Evolutionary conservation across 2,888 invertebrate genomes (phyloP).

Genomic region (Allolobophora icterica): DNA sequence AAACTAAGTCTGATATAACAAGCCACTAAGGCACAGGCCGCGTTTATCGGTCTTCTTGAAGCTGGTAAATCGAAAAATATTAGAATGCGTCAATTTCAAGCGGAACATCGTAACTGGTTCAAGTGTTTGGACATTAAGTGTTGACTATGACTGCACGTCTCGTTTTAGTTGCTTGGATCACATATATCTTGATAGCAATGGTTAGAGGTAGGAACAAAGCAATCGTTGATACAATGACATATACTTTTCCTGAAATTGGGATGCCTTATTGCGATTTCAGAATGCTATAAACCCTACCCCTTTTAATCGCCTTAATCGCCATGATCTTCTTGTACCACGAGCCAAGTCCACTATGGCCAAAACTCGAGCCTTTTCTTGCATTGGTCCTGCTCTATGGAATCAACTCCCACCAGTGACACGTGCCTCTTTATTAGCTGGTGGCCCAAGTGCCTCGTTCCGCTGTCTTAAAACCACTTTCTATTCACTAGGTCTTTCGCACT

Average conservation of each 20-base stretch:
- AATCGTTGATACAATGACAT: not conserved
- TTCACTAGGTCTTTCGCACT: too few relatives aligned
- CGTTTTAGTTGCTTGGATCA: not conserved
- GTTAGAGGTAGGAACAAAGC: not conserved
- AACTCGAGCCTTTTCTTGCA: too few relatives aligned
- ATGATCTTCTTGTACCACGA: too few relatives aligned
- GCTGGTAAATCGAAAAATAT: not conserved
- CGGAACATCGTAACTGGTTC: not conserved
- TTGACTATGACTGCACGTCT: not conserved
- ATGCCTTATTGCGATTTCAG: not conserved
- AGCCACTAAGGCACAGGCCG: not conserved
- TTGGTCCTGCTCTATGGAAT: too few relatives aligned
- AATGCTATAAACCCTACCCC: not conserved
- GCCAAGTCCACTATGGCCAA: too few relatives aligned
- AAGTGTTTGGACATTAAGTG: not conserved
- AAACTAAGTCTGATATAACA: not conserved
- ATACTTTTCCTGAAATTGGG: not conserved
- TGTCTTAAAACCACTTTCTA: too few relatives aligned
- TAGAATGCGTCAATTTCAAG: not conserved
- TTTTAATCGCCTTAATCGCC: too few relatives aligned
- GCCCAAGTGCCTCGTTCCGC: too few relatives aligned
- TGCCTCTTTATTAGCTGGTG: too few relatives aligned
- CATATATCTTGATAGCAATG: not conserved
- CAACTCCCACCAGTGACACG: too few relatives aligned
- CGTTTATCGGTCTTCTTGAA: not conserved